Base-by-base conservation (phyloP, 2,888 invertebrate genomes). In the Adelognathus sp. region DNA sequence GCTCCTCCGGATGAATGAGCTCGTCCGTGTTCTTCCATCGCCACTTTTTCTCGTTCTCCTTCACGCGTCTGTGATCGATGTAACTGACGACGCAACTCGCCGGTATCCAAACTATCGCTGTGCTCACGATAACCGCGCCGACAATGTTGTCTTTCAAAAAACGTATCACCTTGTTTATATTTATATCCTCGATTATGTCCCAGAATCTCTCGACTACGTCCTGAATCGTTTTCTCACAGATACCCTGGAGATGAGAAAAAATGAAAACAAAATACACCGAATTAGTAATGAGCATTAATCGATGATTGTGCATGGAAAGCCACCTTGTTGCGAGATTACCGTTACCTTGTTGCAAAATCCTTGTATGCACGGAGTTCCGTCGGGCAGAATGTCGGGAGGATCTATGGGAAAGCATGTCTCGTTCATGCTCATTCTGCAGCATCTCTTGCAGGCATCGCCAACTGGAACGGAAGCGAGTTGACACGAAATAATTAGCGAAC, bases 101-200 rank as follows among this genome's bases (percentile, higher is more conserved):
- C 1, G 98, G 98, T 85, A 99, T 96, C 99, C 99, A 99, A 71
- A 98, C 93, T 71, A 98, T 93, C n/a, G 98, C 95, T 9, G 98
- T 97, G 81, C 97, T 94, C 44, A 98, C 93, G 63, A 98, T 96
- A 21, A 98, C 97, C 3, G 98, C 96, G 74, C 98, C 98, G 33
- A 99, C 98, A 80, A 98, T 97, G 90, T 98, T 98, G 92, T 98
- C 98, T 74, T 97, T 95, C 64, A 98, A 93, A 90, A 98, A 98
- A 64, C 97, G 94, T 85, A 98, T 93, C 85, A 98, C 97, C 89
- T 97, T 97, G 91, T 97, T 98, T 76, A 98, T 98, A 91, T 98
- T 98, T 75, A 98, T 98, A 88, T 98, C 98, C 92, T 98, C 98
- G 80, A 99, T 98, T 63, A 99, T 98, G 90, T 98, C 97, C 98